These are phyloP conservation scores for Serripes groenlandicus DNA, from an alignment of 2,888 invertebrate genomes.

Conservation along the genomic window DNA sequence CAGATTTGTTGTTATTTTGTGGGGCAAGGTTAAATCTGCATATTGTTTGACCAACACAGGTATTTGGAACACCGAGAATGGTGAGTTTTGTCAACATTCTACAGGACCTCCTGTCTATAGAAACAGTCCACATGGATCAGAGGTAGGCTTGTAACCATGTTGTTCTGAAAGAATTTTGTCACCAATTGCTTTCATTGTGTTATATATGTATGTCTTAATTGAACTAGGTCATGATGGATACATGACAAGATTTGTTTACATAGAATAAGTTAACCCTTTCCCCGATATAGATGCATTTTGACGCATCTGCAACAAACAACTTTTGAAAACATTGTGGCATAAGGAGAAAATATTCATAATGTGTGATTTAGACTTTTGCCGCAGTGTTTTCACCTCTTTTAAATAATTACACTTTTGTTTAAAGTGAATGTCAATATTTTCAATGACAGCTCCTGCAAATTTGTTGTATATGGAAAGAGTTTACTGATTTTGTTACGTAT, in stretches of 20 bases:
- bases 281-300: background rate
- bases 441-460: too few species aligned
- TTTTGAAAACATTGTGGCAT: background rate
- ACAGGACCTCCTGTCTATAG: slow-evolving; percentile 81
- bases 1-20: too few species aligned
- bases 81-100: slow-evolving; percentile 80
- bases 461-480: too few species aligned
- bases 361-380: background rate
- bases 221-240: too few species aligned
- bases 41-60: too few species aligned
- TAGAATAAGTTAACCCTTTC: background rate
- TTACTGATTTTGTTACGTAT: too few species aligned
- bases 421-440: too few species aligned
- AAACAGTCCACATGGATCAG: slow-evolving; percentile 70
- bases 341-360: background rate
- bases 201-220: too few species aligned
- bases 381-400: background rate
- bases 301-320: background rate
- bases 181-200: too few species aligned
- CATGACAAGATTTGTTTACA: too few species aligned
- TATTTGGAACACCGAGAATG: slow-evolving; percentile 80
- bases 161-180: too few species aligned
- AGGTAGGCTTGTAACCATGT: slow-evolving; percentile 65
- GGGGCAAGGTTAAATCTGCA: too few species aligned
- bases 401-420: background rate